Base-by-base conservation (phyloP, 64 coral and sea anemone genomes). In the Stichodactyla mertensii region DNA sequence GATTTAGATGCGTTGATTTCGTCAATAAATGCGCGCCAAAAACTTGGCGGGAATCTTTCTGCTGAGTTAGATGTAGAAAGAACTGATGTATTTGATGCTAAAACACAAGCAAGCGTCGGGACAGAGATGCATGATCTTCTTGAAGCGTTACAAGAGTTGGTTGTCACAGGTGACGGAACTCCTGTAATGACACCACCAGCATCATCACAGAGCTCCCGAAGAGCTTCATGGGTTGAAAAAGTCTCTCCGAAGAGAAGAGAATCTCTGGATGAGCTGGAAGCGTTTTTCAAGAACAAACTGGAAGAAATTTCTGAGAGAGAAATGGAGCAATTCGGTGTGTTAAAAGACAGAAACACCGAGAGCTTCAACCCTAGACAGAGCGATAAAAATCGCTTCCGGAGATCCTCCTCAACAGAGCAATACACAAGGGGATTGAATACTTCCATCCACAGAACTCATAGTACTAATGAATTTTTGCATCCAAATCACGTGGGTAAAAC, bases 111-210 rank as follows among this genome's bases (percentile, higher is more conserved):
- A 1, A 13, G 2, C 15, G 80, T 82, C 16, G 80, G 80, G 13
- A 15, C 80, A 4, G 80, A 82, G 24, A 82, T 82, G 52, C 80
- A 82, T 54, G 11, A 82, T 54, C 55, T 82, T 15, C 80, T 82
- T 19, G 80, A 82, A 10, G 80, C 80, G 0, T 82, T 82, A 53
- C 80, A 57, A 22, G 80, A 55, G 6, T 22, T 82, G 2, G 80
- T 82, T 10, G 55, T 82, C 5, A 23, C 80, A 12, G 80, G 80
- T 24, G 80, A 82, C 52, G 80, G 55, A 10, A 55, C 80, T 13
- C 71, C 71, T 26, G n/a, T 19, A n/a, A 52, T 16, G 3, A 16
- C 80, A 16, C 80, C 80, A 52, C 0, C 52, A 55, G 10, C 80
- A 10, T 82, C 80, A 54, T 18, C 45, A 6, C 8, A 16, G 15